Evolutionary conservation across 2,888 invertebrate species (phyloP), one percentile per base, ranked within the genome.

Genomic region (Prenolepis imparis): DNA sequence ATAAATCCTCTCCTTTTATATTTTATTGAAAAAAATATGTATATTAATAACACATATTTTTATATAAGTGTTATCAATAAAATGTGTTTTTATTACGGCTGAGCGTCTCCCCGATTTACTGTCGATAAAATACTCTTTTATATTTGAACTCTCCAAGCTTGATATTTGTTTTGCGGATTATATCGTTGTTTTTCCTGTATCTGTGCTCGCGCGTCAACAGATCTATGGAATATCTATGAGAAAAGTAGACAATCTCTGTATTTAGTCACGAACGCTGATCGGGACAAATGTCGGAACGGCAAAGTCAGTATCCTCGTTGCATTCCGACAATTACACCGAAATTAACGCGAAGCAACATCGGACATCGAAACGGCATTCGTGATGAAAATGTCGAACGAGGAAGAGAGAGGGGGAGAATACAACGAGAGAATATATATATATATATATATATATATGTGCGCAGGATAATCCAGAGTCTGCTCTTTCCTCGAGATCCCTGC

Each of bases 401-500:
- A 36, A 64, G 44, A 48, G 15, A 75, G 44, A 0, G n/a, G 5
- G 8, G 41, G 39, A 57, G 41, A 57, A 36, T 15, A 39, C 28
- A 41, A 48, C 28, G 21, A 9, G 44, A 11, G 18, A 61, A 11
- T n/a, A 39, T 36, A 18, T 39, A 39, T 36, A 18, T 36, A 18
- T 15, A 39, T 12, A 11, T 5, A 15, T 24, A 18, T 39, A 41
- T 11, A 21, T 18, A 24, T 68, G 57, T 41, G 41, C 21, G 44
- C 59, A 8, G 68, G 59, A 78, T 78, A 78, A 78, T 78, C 59
- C 70, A 18, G 59, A 78, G 70, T 78, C 44, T 78, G 85, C 78
- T 82, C 89, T 83, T 86, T 86, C 78, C 82, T 68, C 72, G 82
- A 82, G 85, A 89, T 88, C 83, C 82, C 64, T 84, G 78, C 72